Evolutionary conservation across 2,113 vertebrate species (phyloP), one percentile per base, ranked within the genome.

Genomic region (Urocynchramus pylzowi): DNA sequence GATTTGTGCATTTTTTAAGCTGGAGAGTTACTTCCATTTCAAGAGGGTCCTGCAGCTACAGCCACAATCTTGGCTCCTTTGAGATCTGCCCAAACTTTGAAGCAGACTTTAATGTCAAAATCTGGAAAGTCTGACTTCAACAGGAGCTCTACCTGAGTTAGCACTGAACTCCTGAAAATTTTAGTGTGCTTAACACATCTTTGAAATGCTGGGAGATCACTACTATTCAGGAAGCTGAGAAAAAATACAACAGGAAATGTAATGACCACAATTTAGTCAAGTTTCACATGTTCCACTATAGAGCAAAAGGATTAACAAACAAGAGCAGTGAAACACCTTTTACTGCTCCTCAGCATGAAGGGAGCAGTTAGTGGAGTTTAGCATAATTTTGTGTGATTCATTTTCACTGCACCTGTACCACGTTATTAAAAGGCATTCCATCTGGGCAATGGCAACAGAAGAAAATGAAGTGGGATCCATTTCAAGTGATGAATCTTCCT

Each of bases 271-370:
- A 9, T 35, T 86, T 26, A 71, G 42, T 35, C 63, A 84, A 78
- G 52, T 67, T 67, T 86, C 63, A 69, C 23, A 16, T 0, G 6
- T 13, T 57, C 19, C 39, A 41, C 17, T 24, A n/a, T 1, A 84
- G 84, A 84, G 65, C 20, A 70, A 68, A 70, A 88, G 21, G 28
- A 74, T 68, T 45, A 84, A 68, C 59, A 91, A 90, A 74, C n/a
- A 87, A 94, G 41, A 80, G 24, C 75, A 86, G 76, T 64, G 80
- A 86, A 96, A 92, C 64, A 85, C 71, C 82, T 96, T 83, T 92
- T 52, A 75, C 41, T 78, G 68, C 60, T 75, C 9, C 45, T 92
- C 56, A 68, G 75, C 60, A 59, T 11, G 68, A 83, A 91, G 82
- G 76, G 73, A 97, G 35, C 71, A 92, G 76, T 93, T 60, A 88